These are phyloP conservation scores for Thereuonema tuberculata DNA, from an alignment of 1,140 invertebrate genomes.

Conservation along the genomic window DNA sequence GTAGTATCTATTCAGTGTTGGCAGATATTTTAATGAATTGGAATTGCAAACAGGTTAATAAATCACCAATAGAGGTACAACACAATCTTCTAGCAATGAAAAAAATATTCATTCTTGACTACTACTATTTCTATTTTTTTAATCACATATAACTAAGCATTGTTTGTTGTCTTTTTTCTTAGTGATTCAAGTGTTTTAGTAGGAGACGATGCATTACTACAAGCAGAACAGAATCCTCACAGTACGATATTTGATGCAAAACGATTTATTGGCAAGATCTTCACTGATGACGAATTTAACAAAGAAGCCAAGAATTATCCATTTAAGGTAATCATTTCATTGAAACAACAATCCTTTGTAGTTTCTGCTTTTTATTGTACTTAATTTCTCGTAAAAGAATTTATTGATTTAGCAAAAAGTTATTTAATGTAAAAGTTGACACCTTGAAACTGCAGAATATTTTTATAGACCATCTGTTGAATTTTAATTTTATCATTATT, in stretches of 20 bases:
- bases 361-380: background rate
- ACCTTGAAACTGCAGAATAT: no score
- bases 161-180: slow-evolving; percentile 1
- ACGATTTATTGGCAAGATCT: slow-evolving; percentile 37
- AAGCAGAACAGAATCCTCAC: slow-evolving; percentile 34
- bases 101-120: no score
- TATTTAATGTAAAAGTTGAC: no score
- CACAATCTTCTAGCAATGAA: no score
- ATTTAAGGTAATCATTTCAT: slow-evolving; percentile 18
- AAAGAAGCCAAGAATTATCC: slow-evolving; percentile 28
- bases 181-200: slow-evolving; percentile 26
- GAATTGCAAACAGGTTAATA: no score
- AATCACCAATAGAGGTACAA: no score
- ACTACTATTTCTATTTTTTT: no score
- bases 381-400: background rate
- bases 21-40: no score
- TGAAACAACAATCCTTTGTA: background rate
- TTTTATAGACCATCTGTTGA: no score
- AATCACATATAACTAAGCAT: no score
- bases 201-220: slow-evolving; percentile 35
- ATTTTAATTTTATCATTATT: no score
- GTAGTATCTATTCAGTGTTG: no score
- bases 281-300: slow-evolving; percentile 27
- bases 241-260: slow-evolving; percentile 41
- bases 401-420: background rate